Percentiles rank a stretch among this genome's conserved stretches.
Evolutionary conservation across 2,888 invertebrate species (phyloP).

Genomic region (Gastrophysa polygoni): DNA sequence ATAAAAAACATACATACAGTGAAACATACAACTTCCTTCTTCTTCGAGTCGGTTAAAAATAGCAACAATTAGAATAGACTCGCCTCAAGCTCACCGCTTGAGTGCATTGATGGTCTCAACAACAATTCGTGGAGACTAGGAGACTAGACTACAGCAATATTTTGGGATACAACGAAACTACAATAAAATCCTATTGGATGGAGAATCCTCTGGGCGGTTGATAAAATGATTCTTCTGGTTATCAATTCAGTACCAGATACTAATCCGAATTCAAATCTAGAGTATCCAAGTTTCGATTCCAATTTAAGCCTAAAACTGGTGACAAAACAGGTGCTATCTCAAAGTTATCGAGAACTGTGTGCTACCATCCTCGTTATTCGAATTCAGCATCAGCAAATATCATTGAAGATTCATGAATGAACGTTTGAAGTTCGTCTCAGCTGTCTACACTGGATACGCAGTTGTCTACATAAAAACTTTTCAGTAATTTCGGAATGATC

Average conservation of each 20-base stretch:
- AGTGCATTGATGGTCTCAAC: too few relatives aligned
- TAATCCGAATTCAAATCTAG: not conserved
- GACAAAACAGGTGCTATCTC: slow-evolving; percentile 4
- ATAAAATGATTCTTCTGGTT: slow-evolving; percentile 19
- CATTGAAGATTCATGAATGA: slow-evolving; percentile 14
- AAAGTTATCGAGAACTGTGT: not conserved
- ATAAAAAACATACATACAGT: too few relatives aligned
- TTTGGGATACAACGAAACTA: not conserved
- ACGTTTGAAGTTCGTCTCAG: slow-evolving; percentile 6
- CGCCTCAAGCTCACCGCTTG: too few relatives aligned
- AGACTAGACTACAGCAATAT: slow-evolving; percentile 1
- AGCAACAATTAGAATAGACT: too few relatives aligned
- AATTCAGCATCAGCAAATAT: slow-evolving; percentile 22
- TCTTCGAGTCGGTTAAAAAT: too few relatives aligned
- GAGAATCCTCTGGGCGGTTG: slow-evolving; percentile 24
- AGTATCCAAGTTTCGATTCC: slow-evolving; percentile 20
- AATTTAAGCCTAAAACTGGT: slow-evolving; percentile 20
- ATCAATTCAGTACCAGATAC: not conserved
- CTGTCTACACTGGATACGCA: slow-evolving; percentile 22
- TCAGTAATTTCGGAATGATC: slow-evolving; percentile 7
- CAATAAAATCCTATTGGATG: slow-evolving; percentile 27
- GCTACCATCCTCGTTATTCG: slow-evolving; percentile 17
- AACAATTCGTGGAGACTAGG: too few relatives aligned
- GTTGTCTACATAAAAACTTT: slow-evolving; percentile 27
- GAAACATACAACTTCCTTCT: too few relatives aligned